phyloP scores from a whole-genome alignment of 2,797 vertebrate species.

The Mus spretus region DNA sequence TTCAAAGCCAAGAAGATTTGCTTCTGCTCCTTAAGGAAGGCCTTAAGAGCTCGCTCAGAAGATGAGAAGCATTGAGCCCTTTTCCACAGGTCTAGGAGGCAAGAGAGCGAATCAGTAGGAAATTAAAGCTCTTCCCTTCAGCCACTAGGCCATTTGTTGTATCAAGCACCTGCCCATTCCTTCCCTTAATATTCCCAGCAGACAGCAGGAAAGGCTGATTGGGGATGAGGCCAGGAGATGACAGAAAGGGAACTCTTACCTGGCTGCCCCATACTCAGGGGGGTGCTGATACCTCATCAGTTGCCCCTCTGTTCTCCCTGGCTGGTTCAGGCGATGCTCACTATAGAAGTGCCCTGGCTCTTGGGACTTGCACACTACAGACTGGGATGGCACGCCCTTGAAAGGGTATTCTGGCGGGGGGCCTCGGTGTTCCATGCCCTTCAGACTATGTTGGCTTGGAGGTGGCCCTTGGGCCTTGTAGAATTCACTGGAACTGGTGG shows the following conservation, averaged over 20 bases:
- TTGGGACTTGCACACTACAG: constrained; percentile 92
- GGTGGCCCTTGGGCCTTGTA: constrained; percentile 92
- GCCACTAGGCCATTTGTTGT: constrained; percentile 12
- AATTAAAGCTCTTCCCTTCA: constrained; percentile 43
- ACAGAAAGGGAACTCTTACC: constrained; percentile 90
- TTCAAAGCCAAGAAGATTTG: constrained; percentile 56
- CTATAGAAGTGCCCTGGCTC: constrained; percentile 94
- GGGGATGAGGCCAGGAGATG: constrained; percentile 69
- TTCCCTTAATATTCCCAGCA: constrained; percentile 69
- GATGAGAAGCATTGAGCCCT: constrained; percentile 44
- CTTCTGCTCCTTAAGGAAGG: constrained; percentile 45
- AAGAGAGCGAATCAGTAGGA: background rate
- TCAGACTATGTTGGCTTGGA: constrained; percentile 88
- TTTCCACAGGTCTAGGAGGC: constrained; percentile 23
- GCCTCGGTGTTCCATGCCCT: constrained; percentile 93
- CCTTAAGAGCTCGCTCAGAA: constrained; percentile 44
- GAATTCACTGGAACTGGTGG: constrained; percentile 92
- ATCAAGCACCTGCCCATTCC: constrained; percentile 63
- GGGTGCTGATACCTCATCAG: constrained; percentile 98
- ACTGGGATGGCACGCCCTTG: constrained; percentile 92
- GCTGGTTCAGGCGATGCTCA: constrained; percentile 94
- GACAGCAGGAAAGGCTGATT: constrained; percentile 61
- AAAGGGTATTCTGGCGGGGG: constrained; percentile 98
- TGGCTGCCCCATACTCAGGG: constrained; percentile 97
- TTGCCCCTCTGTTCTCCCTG: constrained; percentile 93